Evolutionary conservation across 2,113 vertebrate species (phyloP).

Genomic region (Bubo scandiacus): DNA sequence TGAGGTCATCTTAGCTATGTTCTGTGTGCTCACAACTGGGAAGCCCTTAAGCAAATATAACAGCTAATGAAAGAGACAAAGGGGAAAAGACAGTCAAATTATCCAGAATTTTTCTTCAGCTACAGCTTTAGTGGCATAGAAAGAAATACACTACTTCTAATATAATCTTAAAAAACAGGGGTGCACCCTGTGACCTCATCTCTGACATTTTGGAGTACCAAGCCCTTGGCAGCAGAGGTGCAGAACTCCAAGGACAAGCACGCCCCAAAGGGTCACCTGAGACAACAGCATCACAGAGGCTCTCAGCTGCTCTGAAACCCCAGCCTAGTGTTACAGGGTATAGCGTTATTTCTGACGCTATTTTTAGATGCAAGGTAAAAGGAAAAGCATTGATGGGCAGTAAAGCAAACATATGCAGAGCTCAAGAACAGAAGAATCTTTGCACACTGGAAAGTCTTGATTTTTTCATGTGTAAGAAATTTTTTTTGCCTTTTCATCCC

Average conservation of each 20-base stretch:
- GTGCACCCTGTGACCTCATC: neutral
- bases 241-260: neutral
- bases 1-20: neutral
- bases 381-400: neutral
- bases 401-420: neutral
- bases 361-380: neutral
- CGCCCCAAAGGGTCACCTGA: neutral
- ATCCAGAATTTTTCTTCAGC: neutral
- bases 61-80: neutral
- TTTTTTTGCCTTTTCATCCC: neutral
- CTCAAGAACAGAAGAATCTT: neutral
- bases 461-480: neutral
- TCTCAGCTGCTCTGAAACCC: neutral
- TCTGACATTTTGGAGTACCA: rapidly evolving
- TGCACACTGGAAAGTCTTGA: neutral
- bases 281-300: neutral
- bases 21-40: neutral
- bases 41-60: neutral
- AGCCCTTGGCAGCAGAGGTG: rapidly evolving
- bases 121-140: neutral
- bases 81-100: neutral
- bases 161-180: neutral
- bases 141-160: neutral
- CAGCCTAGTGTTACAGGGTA: neutral
- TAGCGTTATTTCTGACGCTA: neutral